Evolutionary conservation across 2,113 vertebrate species (phyloP).

Genomic region (Motacilla alba): DNA sequence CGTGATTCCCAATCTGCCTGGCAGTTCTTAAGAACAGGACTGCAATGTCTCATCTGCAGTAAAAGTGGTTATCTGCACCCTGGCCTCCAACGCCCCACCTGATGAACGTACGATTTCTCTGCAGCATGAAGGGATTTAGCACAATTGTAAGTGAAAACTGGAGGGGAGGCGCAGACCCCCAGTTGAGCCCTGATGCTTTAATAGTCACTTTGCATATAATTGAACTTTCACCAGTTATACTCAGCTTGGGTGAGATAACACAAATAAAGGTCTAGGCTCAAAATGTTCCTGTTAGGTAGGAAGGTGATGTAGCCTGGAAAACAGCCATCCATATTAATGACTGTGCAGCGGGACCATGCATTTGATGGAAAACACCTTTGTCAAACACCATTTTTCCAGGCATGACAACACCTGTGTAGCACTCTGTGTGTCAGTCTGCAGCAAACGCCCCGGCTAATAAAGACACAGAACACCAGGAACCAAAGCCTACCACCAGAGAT

Average conservation of each 20-base stretch:
- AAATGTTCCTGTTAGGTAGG: not conserved
- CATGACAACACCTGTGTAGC: not conserved
- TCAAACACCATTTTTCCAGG: constrained; percentile 23
- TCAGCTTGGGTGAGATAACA: constrained; percentile 50
- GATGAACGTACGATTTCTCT: constrained; percentile 66
- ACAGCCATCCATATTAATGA: not conserved
- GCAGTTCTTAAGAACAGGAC: constrained; percentile 80
- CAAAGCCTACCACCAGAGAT: not conserved
- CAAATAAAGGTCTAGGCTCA: constrained; percentile 18
- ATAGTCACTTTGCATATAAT: constrained; percentile 70
- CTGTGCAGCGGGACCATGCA: not conserved
- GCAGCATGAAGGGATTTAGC: constrained; percentile 70
- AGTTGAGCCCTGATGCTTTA: constrained; percentile 72
- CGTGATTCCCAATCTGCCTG: constrained; percentile 81
- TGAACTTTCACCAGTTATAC: constrained; percentile 70
- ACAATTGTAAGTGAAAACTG: constrained; percentile 54
- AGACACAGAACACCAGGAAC: not conserved
- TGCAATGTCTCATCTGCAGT: constrained; percentile 78
- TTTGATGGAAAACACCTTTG: not conserved
- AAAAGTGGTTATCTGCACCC: constrained; percentile 79
- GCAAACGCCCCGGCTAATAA: constrained; percentile 8
- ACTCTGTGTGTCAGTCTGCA: not conserved
- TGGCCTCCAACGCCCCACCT: constrained; percentile 71
- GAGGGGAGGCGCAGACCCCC: constrained; percentile 67
- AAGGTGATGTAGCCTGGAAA: not conserved